Conservation (phyloP, 2,888 invertebrate species). For the Chrysolina haemoptera region DNA sequence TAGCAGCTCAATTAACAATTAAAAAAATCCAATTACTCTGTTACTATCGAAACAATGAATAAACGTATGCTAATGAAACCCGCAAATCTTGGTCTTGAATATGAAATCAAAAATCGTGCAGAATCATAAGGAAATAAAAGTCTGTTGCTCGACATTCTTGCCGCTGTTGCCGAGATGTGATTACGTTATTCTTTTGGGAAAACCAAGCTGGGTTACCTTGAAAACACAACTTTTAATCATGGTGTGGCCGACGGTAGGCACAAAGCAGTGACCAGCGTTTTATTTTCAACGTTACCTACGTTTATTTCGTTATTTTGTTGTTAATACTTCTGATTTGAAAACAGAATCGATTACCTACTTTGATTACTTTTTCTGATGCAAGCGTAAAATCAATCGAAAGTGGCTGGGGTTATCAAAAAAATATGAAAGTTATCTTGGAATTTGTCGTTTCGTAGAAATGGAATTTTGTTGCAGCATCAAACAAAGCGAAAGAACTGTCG, state of each 20-base stretch:
- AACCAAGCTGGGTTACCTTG: slow-evolving; percentile 54
- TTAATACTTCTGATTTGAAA: neutral
- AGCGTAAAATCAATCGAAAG: neutral
- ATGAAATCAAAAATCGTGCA: slow-evolving; percentile 31
- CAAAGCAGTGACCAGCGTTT: slow-evolving; percentile 11
- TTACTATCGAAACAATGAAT: neutral
- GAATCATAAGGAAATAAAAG: slow-evolving; percentile 36
- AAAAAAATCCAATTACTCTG: slow-evolving; percentile 3
- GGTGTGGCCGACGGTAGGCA: neutral
- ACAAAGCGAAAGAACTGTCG: no score
- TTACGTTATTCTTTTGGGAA: slow-evolving; percentile 59
- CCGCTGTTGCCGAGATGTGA: slow-evolving; percentile 42
- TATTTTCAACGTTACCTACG: slow-evolving; percentile 8
- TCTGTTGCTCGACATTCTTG: slow-evolving; percentile 42
- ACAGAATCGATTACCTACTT: neutral
- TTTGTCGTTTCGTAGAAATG: no score
- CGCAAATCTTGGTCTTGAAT: slow-evolving; percentile 27
- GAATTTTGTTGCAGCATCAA: no score
- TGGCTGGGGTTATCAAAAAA: neutral
- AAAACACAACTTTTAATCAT: slow-evolving; percentile 43
- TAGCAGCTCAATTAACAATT: neutral
- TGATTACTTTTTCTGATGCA: neutral
- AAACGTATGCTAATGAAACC: neutral
- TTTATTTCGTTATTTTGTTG: neutral
- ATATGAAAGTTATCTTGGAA: no score